These are phyloP conservation scores for Cynocephalus volans DNA, from an alignment of 2,113 vertebrate genomes.

Conservation along the genomic window DNA sequence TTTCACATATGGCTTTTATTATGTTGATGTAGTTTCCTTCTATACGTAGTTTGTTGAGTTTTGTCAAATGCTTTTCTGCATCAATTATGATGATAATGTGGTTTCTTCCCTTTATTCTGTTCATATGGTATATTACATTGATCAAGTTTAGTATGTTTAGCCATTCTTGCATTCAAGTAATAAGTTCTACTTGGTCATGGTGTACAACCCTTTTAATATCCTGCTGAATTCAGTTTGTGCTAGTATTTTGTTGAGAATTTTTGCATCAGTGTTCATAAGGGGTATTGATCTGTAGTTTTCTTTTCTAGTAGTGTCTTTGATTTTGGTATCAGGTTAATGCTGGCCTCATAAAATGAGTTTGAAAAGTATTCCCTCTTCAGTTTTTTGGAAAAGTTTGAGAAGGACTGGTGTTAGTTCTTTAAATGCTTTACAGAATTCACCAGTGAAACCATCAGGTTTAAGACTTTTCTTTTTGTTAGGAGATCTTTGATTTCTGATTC, in stretches of 20 bases:
- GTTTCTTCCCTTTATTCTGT: background rate
- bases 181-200: background rate
- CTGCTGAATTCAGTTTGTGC: background rate
- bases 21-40: background rate
- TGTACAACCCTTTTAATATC: background rate
- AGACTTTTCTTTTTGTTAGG: background rate
- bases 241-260: background rate
- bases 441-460: background rate
- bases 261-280: background rate
- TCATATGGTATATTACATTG: background rate
- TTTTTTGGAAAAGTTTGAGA: background rate
- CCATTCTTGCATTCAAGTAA: background rate
- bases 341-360: background rate
- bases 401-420: background rate
- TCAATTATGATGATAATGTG: background rate
- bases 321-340: background rate
- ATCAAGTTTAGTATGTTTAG: background rate
- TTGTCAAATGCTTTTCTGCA: background rate
- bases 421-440: background rate
- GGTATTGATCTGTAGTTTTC: background rate
- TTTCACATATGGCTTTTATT: background rate
- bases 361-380: background rate
- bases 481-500: background rate
- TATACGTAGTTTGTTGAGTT: conserved; percentile 1
- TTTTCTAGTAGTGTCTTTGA: background rate